Percentiles rank a stretch among this genome's conserved stretches.
These are phyloP conservation scores for Ptychochromis oligacanthus DNA, from an alignment of 2,113 vertebrate species.

Conservation along the genomic window DNA sequence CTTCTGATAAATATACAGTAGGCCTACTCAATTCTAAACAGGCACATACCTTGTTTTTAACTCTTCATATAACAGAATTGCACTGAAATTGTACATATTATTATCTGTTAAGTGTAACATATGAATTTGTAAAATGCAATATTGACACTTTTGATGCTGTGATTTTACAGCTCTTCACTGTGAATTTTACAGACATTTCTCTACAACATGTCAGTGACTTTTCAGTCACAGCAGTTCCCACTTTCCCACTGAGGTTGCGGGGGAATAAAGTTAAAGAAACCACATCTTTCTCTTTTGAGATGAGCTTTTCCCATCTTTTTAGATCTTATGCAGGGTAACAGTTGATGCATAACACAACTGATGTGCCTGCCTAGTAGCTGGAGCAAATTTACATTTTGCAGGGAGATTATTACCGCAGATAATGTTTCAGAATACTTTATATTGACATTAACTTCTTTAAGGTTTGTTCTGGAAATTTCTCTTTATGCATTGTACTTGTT, in stretches of 20 bases:
- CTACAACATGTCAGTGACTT: too few species aligned
- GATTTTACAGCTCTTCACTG: too few species aligned
- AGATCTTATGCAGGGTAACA: background rate
- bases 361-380: background rate
- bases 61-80: background rate
- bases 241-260: too few species aligned
- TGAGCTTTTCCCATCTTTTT: background rate
- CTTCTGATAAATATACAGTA: background rate
- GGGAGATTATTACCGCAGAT: background rate
- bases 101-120: too few species aligned
- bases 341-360: background rate
- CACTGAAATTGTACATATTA: background rate
- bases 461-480: background rate
- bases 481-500: background rate
- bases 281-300: too few species aligned
- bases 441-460: background rate
- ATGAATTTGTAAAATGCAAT: background rate
- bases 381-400: background rate
- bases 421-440: background rate
- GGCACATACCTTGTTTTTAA: background rate
- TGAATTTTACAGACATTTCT: too few species aligned
- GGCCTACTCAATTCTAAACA: background rate
- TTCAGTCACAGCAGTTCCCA: too few species aligned
- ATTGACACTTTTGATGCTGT: background rate
- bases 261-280: too few species aligned